Evolutionary conservation across 2,888 invertebrate species (phyloP), one percentile per base, ranked within the genome.

Genomic region (Cryptocephalus moraei): DNA sequence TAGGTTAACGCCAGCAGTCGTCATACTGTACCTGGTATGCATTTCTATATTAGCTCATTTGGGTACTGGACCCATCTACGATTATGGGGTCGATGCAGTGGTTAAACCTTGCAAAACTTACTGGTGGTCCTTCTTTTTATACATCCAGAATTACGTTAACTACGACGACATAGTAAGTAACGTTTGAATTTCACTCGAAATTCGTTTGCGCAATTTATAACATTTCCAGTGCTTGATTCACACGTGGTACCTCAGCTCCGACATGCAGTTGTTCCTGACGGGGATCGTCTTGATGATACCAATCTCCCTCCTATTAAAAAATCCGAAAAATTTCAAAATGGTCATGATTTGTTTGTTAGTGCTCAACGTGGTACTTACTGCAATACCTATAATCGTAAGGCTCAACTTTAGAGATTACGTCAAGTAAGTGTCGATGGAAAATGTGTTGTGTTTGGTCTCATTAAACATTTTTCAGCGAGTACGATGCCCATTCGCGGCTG

Each of bases 91-190:
- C 0, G 36, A 53, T 0, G 9, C n/a, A 1, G 8, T 57, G 1
- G 48, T 12, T 8, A 43, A 55, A 4, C 53, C 45, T 9, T 73
- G 73, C 52, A 49, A 50, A 12, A 46, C 58, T 4, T 55, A 62
- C 44, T 72, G 71, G 70, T 73, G 71, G 72, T 41, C 63, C 6
- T 62, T 60, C 47, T 54, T 72, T n/a, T 52, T 71, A 0, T 73
- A 72, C 50, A 55, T 71, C 33, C 71, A 73, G 48, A 73, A 73
- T 53, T 70, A 69, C 46, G 55, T 56, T 41, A 60, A 62, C 32
- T 48, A 50, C 31, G 41, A 55, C 33, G 46, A 57, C 31, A 36
- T 54, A 39, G 60, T 61, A 49, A 51, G 48, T 36, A 36, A 11
- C 36, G 12, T 36, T 36, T 36, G 6, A 4, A 6, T 11, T 11